Base-by-base conservation (phyloP, 2,113 vertebrate genomes). In the Rousettus leschenaultii region DNA sequence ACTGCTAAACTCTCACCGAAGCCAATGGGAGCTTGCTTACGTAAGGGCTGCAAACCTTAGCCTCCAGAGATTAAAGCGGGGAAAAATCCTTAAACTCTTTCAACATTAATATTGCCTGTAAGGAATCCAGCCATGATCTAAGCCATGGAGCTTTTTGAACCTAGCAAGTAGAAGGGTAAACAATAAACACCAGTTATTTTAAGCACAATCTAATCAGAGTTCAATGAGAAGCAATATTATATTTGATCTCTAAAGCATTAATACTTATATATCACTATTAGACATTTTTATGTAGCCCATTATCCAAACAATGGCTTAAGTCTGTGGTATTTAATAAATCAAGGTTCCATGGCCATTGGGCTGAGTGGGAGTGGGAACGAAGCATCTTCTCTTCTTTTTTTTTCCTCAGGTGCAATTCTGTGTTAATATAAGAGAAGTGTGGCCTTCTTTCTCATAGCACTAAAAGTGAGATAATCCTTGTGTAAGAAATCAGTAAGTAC, bases 401-500 rank as follows among this genome's bases (percentile, higher is more conserved):
- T 78, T 95, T 94, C 97, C 91, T 97, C 97, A 98, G 98, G 98
- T 98, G 96, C 97, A 97, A 89, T 96, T 98, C 97, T 98, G 96
- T 97, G 98, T 98, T 98, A 98, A 98, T 98, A 97, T 45, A 97
- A 87, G 92, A 97, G 98, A 98, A 99, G 98, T 98, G 98, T 99
- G 99, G 98, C 99, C 99, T 99, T 98, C 98, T 98, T 99, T 98
- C 98, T 98, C 98, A 94, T 96, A 97, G 98, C 96, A 95, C 99
- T 98, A 98, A 98, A 99, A 98, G 98, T 98, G 98, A 98, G 98
- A 98, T 99, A 99, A 99, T 99, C 99, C 98, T 93, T 98, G 96
- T 98, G 99, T 98, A 99, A 99, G 98, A 98, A 99, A 99, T 99
- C 98, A 99, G 98, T 98, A 98, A 99, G 98, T 98, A 98, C 95